Evolutionary conservation across 1,140 invertebrate genomes (phyloP).

Genomic region (Eumaeus atala): DNA sequence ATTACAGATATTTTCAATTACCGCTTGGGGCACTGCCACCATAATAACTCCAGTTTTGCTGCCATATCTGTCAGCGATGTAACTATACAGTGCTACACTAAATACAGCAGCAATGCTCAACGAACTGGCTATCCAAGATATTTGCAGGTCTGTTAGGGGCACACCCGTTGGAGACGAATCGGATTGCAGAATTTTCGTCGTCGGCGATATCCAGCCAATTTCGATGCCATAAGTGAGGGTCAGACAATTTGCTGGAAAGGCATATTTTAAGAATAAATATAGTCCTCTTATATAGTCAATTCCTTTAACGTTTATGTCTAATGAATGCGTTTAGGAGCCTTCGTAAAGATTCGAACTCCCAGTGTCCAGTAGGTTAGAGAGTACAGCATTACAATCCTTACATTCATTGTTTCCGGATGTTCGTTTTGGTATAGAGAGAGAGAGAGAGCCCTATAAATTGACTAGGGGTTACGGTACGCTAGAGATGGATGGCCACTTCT

Average conservation of each 20-base stretch:
- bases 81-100: conserved; percentile 20
- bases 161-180: conserved; percentile 50
- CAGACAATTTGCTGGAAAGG: conserved; percentile 65
- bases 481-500: too few relatives aligned
- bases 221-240: conserved; percentile 67
- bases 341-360: too few relatives aligned
- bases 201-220: conserved; percentile 74
- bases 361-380: too few relatives aligned
- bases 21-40: conserved; percentile 27
- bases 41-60: conserved; percentile 28
- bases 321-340: too few relatives aligned
- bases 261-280: not conserved
- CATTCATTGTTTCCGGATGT: too few relatives aligned
- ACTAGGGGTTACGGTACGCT: too few relatives aligned
- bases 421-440: too few relatives aligned
- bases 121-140: conserved; percentile 62
- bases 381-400: too few relatives aligned
- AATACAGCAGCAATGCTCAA: conserved; percentile 21
- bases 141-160: conserved; percentile 57
- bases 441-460: too few relatives aligned
- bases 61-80: conserved; percentile 28
- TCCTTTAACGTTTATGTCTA: too few relatives aligned
- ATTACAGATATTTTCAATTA: conserved; percentile 17
- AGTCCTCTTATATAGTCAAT: too few relatives aligned
- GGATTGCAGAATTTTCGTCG: conserved; percentile 59